Evolutionary conservation across 2,888 invertebrate genomes (phyloP).

Genomic region (Epinotia demarniana): DNA sequence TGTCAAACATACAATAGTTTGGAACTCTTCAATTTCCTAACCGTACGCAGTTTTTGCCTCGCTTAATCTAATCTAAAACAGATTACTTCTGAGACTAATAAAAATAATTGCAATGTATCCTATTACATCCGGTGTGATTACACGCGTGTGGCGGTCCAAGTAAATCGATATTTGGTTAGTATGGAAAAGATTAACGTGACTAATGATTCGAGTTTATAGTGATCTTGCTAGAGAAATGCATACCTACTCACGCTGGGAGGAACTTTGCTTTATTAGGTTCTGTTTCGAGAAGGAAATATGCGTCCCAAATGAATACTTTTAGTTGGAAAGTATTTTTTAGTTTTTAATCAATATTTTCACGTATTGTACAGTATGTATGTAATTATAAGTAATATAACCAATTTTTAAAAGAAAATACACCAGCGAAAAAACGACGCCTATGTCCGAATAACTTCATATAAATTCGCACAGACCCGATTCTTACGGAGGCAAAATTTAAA

Average conservation of each 20-base stretch:
- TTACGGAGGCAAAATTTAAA: conserved; percentile 80
- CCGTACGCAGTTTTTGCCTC: background rate
- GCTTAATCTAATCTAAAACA: conserved; percentile 30
- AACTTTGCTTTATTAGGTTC: background rate
- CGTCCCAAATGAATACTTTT: background rate
- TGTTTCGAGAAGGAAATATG: background rate
- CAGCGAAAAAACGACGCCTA: conserved; percentile 25
- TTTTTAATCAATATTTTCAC: background rate
- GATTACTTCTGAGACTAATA: conserved; percentile 20
- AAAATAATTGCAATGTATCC: conserved; percentile 29
- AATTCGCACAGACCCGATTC: conserved; percentile 50
- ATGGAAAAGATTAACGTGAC: conserved; percentile 27
- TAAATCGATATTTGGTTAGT: conserved; percentile 42
- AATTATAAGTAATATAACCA: no score
- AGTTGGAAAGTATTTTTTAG: background rate
- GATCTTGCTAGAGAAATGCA: conserved; percentile 5
- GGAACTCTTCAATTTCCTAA: background rate
- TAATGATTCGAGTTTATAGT: conserved; percentile 16
- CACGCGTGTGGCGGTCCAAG: conserved; percentile 26
- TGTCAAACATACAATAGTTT: background rate
- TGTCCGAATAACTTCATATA: conserved; percentile 37
- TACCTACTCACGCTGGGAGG: background rate
- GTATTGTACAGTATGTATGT: no score
- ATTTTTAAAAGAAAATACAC: background rate
- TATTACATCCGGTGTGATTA: conserved; percentile 27